Evolutionary conservation across 2,888 invertebrate genomes (phyloP).

Genomic region (Phengaris alcon): DNA sequence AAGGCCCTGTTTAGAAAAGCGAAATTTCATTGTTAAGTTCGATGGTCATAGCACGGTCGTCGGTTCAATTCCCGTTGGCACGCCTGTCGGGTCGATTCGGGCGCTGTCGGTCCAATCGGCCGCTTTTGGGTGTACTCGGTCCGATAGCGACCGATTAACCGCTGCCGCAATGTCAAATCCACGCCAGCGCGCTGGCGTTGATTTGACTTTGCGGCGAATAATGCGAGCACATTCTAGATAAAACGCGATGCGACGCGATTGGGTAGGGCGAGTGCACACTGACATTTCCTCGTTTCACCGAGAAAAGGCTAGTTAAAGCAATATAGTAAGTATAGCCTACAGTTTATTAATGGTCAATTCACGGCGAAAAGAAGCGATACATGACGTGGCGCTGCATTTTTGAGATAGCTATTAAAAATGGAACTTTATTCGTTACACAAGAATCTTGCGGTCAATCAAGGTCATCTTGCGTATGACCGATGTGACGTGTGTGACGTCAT

Average conservation of each 20-base stretch:
- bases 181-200: constrained; percentile 25
- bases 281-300: constrained; percentile 16
- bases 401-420: too few species aligned
- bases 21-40: constrained; percentile 21
- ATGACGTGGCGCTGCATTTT: too few species aligned
- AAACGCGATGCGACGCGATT: constrained; percentile 4
- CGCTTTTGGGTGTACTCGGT: constrained; percentile 30
- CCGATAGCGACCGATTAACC: constrained; percentile 42
- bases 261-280: constrained; percentile 6
- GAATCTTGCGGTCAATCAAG: too few species aligned
- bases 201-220: constrained; percentile 45
- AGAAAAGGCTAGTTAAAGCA: background rate
- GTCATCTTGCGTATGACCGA: too few species aligned
- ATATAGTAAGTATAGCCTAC: too few species aligned
- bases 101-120: background rate
- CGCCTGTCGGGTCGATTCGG: constrained; percentile 45
- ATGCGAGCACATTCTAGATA: constrained; percentile 25
- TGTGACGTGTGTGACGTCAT: too few species aligned
- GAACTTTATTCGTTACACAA: too few species aligned
- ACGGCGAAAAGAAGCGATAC: too few species aligned
- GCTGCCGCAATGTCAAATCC: constrained; percentile 45
- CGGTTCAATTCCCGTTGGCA: constrained; percentile 45
- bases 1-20: background rate
- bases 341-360: too few species aligned
- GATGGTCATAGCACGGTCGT: constrained; percentile 40